Evolutionary conservation across 1,140 invertebrate genomes (phyloP).

Genomic region (Bombus pascuorum): DNA sequence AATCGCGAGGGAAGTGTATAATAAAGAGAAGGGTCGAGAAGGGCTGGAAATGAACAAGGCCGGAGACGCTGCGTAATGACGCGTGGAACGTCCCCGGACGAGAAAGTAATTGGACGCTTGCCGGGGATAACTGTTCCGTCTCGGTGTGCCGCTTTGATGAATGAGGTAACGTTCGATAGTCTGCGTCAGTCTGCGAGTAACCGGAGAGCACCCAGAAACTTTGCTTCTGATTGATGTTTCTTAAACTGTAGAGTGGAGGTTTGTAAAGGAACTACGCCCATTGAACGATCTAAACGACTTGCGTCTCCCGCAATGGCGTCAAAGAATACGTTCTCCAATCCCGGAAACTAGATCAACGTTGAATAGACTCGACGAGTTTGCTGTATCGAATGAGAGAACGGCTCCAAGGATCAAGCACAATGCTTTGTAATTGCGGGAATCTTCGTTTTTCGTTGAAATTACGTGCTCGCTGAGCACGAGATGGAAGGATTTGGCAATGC

Average conservation of each 20-base stretch:
- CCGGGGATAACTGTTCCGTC: not conserved
- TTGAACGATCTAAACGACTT: slow-evolving; percentile 5
- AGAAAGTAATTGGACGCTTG: slow-evolving; percentile 44
- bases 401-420: not conserved
- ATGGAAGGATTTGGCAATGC: no score
- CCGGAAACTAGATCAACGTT: slow-evolving; percentile 3
- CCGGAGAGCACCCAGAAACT: not conserved
- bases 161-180: slow-evolving; percentile 21
- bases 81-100: slow-evolving; percentile 38
- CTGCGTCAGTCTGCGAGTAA: not conserved
- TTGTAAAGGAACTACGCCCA: not conserved
- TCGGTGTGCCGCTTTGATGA: slow-evolving; percentile 22
- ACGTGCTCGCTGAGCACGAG: no score
- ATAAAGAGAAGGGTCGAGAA: not conserved
- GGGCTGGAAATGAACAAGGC: slow-evolving; percentile 21
- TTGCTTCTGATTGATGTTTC: slow-evolving; percentile 25
- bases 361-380: not conserved
- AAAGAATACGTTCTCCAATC: not conserved
- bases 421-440: not conserved
- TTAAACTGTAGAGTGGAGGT: not conserved
- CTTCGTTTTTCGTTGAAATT: slow-evolving; percentile 5
- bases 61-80: slow-evolving; percentile 45
- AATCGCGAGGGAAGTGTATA: not conserved
- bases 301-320: not conserved
- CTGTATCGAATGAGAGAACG: not conserved